A percentile compares a stretch with the other conserved stretches of the same genome.
These are phyloP conservation scores for Drosophila peninsularis DNA, from an alignment of 2,888 invertebrate species.

Conservation along the genomic window DNA sequence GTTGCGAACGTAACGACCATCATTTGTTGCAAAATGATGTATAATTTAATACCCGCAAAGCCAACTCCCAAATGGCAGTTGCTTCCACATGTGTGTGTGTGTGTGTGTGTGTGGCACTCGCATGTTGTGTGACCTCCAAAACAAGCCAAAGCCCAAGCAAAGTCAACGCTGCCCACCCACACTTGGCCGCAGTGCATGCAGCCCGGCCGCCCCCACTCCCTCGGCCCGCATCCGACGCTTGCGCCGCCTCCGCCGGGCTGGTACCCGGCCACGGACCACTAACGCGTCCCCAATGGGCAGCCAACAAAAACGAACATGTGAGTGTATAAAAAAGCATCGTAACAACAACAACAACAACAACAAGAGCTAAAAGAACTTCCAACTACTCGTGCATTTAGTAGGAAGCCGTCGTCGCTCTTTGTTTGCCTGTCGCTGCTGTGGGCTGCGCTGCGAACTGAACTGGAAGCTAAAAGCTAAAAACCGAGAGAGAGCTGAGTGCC, in stretches of 20 bases:
- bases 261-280: constrained; percentile 70
- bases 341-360: constrained; percentile 28
- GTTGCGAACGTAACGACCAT: constrained; percentile 75
- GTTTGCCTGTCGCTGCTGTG: constrained; percentile 52
- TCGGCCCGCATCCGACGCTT: constrained; percentile 52
- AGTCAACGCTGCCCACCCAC: constrained; percentile 64
- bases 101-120: constrained; percentile 27
- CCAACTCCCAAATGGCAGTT: constrained; percentile 77
- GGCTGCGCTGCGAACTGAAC: constrained; percentile 29
- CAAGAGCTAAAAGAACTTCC: constrained; percentile 37
- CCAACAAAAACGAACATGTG: constrained; percentile 73
- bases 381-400: constrained; percentile 76
- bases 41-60: constrained; percentile 82
- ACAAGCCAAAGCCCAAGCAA: constrained; percentile 72
- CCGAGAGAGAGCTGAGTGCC: constrained; percentile 16
- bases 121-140: constrained; percentile 69
- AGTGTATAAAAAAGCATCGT: constrained; percentile 59
- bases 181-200: constrained; percentile 26
- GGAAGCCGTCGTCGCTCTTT: constrained; percentile 62
- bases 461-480: constrained; percentile 38
- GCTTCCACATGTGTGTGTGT: constrained; percentile 15
- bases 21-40: constrained; percentile 82
- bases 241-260: constrained; percentile 1
- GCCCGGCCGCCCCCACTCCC: neutral
- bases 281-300: constrained; percentile 80